Conservation (phyloP, 2,888 invertebrate genomes). For the Drosophila colorata region DNA sequence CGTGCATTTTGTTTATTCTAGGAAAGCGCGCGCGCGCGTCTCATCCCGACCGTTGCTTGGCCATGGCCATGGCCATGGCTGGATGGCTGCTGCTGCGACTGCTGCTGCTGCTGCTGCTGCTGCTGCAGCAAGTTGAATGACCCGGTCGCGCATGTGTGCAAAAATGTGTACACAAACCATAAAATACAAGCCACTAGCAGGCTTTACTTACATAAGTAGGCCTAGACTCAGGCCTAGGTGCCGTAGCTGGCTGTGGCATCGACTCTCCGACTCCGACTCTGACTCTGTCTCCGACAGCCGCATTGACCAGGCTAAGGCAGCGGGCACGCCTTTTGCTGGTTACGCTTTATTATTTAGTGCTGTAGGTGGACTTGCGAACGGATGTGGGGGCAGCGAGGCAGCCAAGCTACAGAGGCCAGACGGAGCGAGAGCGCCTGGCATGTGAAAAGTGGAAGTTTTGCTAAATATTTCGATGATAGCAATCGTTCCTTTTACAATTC, state of each 20-base stretch:
- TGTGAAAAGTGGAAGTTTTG: slow-evolving; percentile 75
- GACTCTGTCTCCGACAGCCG: slow-evolving; percentile 27
- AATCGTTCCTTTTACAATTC: slow-evolving; percentile 47
- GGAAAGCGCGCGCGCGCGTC: slow-evolving; percentile 70
- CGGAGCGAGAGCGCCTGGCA: slow-evolving; percentile 27
- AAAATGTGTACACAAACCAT: slow-evolving; percentile 83
- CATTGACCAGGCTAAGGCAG: slow-evolving; percentile 40
- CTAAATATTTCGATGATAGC: slow-evolving; percentile 67
- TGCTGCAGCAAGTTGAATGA: slow-evolving; percentile 81
- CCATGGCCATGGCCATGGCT: slow-evolving; percentile 67
- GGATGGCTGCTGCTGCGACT: slow-evolving; percentile 42
- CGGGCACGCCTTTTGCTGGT: slow-evolving; percentile 78
- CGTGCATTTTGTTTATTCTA: slow-evolving; percentile 79
- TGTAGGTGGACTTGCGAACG: slow-evolving; percentile 66
- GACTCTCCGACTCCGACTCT: slow-evolving; percentile 17
- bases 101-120: slow-evolving; percentile 25
- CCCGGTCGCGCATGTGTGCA: slow-evolving; percentile 82
- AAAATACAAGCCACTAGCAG: slow-evolving; percentile 79
- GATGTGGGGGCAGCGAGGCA: slow-evolving; percentile 20
- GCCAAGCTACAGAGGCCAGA: slow-evolving; percentile 2
- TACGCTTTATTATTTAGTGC: slow-evolving; percentile 79
- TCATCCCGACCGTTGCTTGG: slow-evolving; percentile 29
- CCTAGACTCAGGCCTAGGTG: slow-evolving; percentile 64
- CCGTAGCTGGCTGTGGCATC: slow-evolving; percentile 29
- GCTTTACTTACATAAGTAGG: slow-evolving; percentile 79